A percentile compares a stretch with the other conserved stretches of the same genome.
phyloP scores from a whole-genome alignment of 2,797 vertebrate genomes.

The Macropodus opercularis region DNA sequence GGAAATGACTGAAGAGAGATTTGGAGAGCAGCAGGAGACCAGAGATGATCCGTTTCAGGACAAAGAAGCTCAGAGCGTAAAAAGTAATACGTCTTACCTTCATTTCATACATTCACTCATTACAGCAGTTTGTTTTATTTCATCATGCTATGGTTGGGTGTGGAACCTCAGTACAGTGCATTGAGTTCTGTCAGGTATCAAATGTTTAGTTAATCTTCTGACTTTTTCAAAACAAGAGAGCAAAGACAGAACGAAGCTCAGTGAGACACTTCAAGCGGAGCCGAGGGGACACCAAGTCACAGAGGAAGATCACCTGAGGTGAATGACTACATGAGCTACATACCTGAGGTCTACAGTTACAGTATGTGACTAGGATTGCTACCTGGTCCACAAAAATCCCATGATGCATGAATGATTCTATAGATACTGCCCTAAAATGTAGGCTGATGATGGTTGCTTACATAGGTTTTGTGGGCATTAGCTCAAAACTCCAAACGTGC shows the following conservation, averaged over 20 bases:
- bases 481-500: no score
- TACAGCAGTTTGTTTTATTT: background rate
- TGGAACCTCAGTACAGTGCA: no score
- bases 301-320: conserved; percentile 64
- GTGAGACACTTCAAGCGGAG: conserved; percentile 54
- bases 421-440: background rate
- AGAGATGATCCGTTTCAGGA: conserved; percentile 5
- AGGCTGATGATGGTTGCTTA: no score
- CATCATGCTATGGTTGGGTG: no score
- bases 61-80: background rate
- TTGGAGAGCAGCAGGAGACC: conserved; percentile 26
- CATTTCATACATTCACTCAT: background rate
- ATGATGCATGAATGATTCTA: background rate
- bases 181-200: no score
- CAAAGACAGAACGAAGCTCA: conserved; percentile 37
- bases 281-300: conserved; percentile 17
- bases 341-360: background rate
- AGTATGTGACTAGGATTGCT: background rate
- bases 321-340: conserved; percentile 1
- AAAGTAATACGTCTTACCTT: conserved; percentile 18
- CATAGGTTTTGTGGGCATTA: no score
- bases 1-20: conserved; percentile 67
- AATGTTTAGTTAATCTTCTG: background rate
- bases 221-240: conserved; percentile 20
- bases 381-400: background rate